Evolutionary conservation across 2,113 vertebrate genomes (phyloP), one percentile per base, ranked within the genome.

Genomic region (Cnemophilus loriae): DNA sequence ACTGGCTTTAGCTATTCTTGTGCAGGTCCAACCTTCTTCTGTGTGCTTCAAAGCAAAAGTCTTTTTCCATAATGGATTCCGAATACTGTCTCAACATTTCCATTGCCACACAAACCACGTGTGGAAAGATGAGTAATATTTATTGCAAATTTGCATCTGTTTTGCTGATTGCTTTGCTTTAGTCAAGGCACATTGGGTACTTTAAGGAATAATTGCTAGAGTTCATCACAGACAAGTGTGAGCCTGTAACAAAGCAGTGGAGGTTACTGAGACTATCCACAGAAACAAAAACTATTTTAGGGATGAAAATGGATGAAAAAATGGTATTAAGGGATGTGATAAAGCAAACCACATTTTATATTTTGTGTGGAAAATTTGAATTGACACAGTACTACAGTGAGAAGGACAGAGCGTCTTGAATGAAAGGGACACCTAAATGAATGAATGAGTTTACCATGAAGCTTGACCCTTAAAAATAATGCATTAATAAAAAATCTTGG

Each of bases 151-250:
- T 81, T 82, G 69, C 83, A 69, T 88, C 28, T 71, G 46, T 82
- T 96, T 84, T 92, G 77, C 92, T 89, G 92, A 95, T 89, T 64
- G 80, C 65, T 95, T 92, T 84, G 65, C 86, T 96, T 96, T 71
- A 87, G 69, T 75, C 76, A 91, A 94, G 95, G 93, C 94, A 95
- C 95, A 74, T 1, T 16, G 60, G 41, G 47, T 81, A 44, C 28
- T 90, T 88, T 42, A 87, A 59, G 71, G 90, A 86, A 37, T 74
- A 88, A 86, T 52, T 96, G 85, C 59, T 85, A 2, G 55, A 93
- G 52, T 49, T 95, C 83, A 81, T 75, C 32, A 22, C 21, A 33
- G 13, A 8, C 94, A 84, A 39, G 88, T 53, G 26, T 33, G 49
- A 92, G 69, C 90, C 77, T 75, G 28, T 22, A 81, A 88, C 37